Evolutionary conservation across 2,113 vertebrate species (phyloP).

Genomic region (Corythornis vintsioides): DNA sequence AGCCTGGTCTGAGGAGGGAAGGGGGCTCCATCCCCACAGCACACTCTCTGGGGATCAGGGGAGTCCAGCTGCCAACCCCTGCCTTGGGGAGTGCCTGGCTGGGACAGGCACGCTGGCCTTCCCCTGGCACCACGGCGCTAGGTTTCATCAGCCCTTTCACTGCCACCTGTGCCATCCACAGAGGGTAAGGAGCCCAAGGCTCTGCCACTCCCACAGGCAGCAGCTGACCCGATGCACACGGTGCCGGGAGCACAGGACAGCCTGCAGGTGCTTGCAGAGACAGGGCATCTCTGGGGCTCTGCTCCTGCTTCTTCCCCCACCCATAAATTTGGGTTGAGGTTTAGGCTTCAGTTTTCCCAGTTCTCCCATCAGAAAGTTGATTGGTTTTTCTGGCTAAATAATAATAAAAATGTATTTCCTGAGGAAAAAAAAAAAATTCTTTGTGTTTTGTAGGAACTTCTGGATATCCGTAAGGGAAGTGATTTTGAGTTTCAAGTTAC

Average conservation of each 20-base stretch:
- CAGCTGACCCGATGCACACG: not conserved
- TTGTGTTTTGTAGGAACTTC: not conserved
- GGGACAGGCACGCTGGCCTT: not conserved
- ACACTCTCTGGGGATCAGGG: not conserved
- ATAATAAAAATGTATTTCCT: not conserved
- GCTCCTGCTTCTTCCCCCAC: rapidly evolving
- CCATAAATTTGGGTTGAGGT: not conserved
- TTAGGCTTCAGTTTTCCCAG: not conserved
- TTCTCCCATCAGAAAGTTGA: not conserved
- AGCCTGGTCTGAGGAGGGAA: not conserved
- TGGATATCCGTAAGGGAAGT: not conserved
- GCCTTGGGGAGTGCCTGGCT: not conserved
- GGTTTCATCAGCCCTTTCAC: conserved; percentile 40
- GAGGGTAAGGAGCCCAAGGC: conserved; percentile 47
- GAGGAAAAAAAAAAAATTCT: not conserved
- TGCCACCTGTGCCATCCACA: not conserved
- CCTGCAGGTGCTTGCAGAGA: not conserved
- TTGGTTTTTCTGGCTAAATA: not conserved
- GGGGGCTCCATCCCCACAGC: rapidly evolving
- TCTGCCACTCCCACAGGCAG: not conserved
- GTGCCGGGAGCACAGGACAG: not conserved
- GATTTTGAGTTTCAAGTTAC: not conserved
- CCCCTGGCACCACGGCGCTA: conserved; percentile 1
- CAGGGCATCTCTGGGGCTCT: not conserved
- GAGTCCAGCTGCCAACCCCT: not conserved